phyloP scores from a whole-genome alignment of 2,888 invertebrate species.

The Euphydryas editha region DNA sequence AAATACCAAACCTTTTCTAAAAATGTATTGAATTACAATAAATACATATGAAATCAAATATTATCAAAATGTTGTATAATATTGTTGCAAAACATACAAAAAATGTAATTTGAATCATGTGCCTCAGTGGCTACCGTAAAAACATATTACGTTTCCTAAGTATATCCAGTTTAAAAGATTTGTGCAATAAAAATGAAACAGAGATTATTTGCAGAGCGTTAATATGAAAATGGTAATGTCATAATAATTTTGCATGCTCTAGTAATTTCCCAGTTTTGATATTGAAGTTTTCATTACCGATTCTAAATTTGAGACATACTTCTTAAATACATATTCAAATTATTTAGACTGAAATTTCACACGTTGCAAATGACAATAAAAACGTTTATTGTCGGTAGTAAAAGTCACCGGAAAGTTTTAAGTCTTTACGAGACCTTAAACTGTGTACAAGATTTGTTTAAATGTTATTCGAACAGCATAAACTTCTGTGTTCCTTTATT shows the following conservation, averaged over 20 bases:
- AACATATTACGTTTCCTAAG: conserved; percentile 31
- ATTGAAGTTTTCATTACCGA: conserved; percentile 23
- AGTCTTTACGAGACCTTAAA: neutral
- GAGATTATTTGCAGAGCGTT: conserved; percentile 18
- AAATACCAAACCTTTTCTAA: neutral
- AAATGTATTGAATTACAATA: neutral
- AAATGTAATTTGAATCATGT: conserved; percentile 23
- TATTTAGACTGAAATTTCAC: neutral
- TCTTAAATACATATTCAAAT: conserved; percentile 2
- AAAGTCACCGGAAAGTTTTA: neutral
- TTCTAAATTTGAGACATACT: neutral
- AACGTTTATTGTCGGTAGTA: neutral
- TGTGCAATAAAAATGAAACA: conserved; percentile 30
- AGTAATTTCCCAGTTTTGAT: conserved; percentile 19
- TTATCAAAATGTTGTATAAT: conserved; percentile 13
- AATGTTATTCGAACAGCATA: conserved; percentile 3
- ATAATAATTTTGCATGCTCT: conserved; percentile 25
- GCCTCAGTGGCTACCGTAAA: conserved; percentile 16
- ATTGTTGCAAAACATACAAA: conserved; percentile 22
- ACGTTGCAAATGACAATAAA: neutral
- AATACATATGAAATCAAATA: conserved; percentile 12
- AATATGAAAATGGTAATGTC: conserved; percentile 21
- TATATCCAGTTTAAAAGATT: conserved; percentile 33
- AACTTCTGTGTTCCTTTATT: conserved; percentile 17
- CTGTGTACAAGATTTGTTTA: neutral